These are phyloP conservation scores for Lottia gigantea DNA, from an alignment of 2,888 invertebrate species.

Conservation along the genomic window DNA sequence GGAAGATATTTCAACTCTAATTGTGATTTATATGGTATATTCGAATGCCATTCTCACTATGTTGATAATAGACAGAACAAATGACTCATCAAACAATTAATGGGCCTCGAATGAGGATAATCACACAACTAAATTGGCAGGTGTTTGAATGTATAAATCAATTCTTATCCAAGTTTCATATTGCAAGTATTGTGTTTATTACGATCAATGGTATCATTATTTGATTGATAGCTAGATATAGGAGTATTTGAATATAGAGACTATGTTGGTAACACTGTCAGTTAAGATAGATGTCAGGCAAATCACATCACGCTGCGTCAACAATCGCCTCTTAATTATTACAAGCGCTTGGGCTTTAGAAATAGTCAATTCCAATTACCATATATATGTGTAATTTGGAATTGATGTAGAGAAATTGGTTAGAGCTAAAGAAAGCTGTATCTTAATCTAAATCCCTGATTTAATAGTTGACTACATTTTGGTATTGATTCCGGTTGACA, in stretches of 20 bases:
- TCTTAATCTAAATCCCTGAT: background rate
- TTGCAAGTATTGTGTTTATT: constrained; percentile 17
- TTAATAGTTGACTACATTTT: too few species aligned
- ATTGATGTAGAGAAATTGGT: constrained; percentile 6
- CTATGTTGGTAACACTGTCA: constrained; percentile 8
- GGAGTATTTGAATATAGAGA: constrained; percentile 11
- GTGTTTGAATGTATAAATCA: constrained; percentile 31
- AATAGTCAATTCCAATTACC: constrained; percentile 11
- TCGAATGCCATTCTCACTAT: constrained; percentile 10
- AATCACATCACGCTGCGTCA: constrained; percentile 11
- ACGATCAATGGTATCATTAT: constrained; percentile 14
- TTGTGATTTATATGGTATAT: constrained; percentile 20
- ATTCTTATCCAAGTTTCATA: constrained; percentile 20
- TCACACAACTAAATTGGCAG: constrained; percentile 31
- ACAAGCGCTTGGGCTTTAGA: constrained; percentile 6
- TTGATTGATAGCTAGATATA: constrained; percentile 26
- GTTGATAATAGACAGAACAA: constrained; percentile 24
- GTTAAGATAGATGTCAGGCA: constrained; percentile 14
- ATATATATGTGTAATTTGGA: constrained; percentile 7
- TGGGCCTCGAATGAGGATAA: constrained; percentile 37
- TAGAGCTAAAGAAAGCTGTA: background rate
- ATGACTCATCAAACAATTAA: constrained; percentile 35
- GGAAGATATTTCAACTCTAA: background rate
- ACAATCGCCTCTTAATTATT: constrained; percentile 7
- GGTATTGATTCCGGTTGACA: too few species aligned